Base-by-base conservation (phyloP, 2,113 vertebrate species). In the Ptilorrhoa leucosticta region DNA sequence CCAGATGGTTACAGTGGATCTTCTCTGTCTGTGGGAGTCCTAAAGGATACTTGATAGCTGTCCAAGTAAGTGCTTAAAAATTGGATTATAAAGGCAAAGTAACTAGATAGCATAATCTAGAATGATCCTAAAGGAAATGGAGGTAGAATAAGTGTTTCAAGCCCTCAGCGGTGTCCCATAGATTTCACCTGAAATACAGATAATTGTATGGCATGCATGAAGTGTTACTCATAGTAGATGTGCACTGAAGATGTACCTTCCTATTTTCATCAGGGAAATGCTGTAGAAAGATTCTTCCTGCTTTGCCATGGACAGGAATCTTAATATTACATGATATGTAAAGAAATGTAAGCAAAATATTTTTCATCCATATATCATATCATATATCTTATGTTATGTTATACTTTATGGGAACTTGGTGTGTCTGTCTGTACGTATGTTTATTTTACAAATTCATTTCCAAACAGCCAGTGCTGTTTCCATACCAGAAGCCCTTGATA, bases 21-120 rank as follows among this genome's bases (percentile, higher is more conserved):
- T 89, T 51, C 65, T 91, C 83, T 47, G 17, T 89, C 93, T 94
- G 89, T 91, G 89, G 86, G 83, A 89, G 91, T 94, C 83, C 85
- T 89, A 91, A 79, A 89, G 87, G 89, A 87, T 87, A 78, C 56
- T 87, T 96, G 76, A 93, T 71, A 84, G 65, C 83, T 78, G 45
- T 92, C 80, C 95, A 94, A 97, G 45, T 57, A 73, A 86, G 72
- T 48, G 44, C 69, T 94, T 83, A 71, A 91, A 86, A 95, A 82
- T 37, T 66, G 9, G 75, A 60, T 89, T 16, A 68, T 60, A 76
- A 78, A 87, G 57, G 60, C 72, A 76, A 71, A 94, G 80, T 87
- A 75, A 91, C 33, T 88, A 86, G 37, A 82, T 21, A 75, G 56
- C 40, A 81, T 78, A 66, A 87, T 60, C 35, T 57, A 91, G 51